A percentile compares a stretch with the other conserved stretches of the same genome.
These are phyloP conservation scores for Procambarus virginalis DNA, from an alignment of 1,140 invertebrate species.

Conservation along the genomic window DNA sequence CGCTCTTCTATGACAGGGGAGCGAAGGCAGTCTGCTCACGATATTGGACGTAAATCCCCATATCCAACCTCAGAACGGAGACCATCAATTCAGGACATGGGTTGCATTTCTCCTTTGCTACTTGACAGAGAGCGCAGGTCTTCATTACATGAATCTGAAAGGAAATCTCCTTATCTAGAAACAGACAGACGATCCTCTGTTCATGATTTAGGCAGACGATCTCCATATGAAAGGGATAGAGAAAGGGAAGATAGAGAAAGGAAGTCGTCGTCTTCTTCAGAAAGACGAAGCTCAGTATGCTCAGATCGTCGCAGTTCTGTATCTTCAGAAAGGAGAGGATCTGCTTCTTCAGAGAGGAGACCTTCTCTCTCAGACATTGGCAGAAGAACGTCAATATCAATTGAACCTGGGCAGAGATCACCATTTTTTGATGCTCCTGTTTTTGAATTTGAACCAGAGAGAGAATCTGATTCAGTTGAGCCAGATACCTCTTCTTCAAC, in stretches of 20 bases:
- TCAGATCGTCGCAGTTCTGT: slow-evolving; percentile 69
- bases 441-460: slow-evolving; percentile 69
- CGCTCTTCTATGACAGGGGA: slow-evolving; percentile 54
- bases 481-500: slow-evolving; percentile 54
- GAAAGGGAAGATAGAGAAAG: slow-evolving; percentile 28
- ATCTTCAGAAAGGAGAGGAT: slow-evolving; percentile 66
- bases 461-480: slow-evolving; percentile 59
- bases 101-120: slow-evolving; percentile 40
- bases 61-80: slow-evolving; percentile 46
- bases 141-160: slow-evolving; percentile 64
- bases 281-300: slow-evolving; percentile 60
- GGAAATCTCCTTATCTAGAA: slow-evolving; percentile 60
- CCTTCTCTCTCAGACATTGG: slow-evolving; percentile 69
- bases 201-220: slow-evolving; percentile 64
- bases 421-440: slow-evolving; percentile 69
- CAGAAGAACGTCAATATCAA: slow-evolving; percentile 63
- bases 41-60: slow-evolving; percentile 63
- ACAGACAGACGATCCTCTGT: slow-evolving; percentile 60
- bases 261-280: slow-evolving; percentile 62
- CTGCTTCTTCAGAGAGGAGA: slow-evolving; percentile 63
- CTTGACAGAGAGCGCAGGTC: slow-evolving; percentile 56
- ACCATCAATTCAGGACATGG: slow-evolving; percentile 27
- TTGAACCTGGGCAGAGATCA: slow-evolving; percentile 66
- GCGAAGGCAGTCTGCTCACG: slow-evolving; percentile 58
- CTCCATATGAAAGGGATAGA: slow-evolving; percentile 63